Base-by-base conservation (phyloP, 2,113 vertebrate genomes). In the Chaetorhynchus papuensis region DNA sequence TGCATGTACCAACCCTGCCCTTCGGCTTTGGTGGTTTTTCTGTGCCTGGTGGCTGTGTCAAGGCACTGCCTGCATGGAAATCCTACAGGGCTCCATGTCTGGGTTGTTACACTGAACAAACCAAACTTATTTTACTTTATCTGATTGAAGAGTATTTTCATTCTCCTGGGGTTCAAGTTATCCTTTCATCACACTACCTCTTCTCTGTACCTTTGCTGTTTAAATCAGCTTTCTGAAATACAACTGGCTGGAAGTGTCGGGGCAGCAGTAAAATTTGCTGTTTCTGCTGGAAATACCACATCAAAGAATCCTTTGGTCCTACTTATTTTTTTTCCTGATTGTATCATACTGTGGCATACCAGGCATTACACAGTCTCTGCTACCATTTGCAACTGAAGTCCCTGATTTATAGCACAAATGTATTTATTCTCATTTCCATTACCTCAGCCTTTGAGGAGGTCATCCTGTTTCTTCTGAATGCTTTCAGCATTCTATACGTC, bases 21-120 rank as follows among this genome's bases (percentile, higher is more conserved):
- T 65, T 66, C 5, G 4, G 20, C 45, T 70, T 44, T 3, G 10
- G 30, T n/a, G 61, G 1, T 37, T 66, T 70, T 64, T 64, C 39
- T 72, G 64, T 70, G 35, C 2, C 11, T 28, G 44, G 19, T 60
- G 45, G 28, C 45, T 0, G 0, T 77, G 28, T 28, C 11, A 31
- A 11, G 66, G 53, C 17, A 0, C 5, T 47, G 23, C 49, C 33
- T 37, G 47, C 11, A 49, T 28, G 79, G 39, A 27, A 44, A 4
- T 84, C 2, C 0, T 12, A 15, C 27, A 65, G 20, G 31, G 59
- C 52, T 91, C 23, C 14, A 2, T 16, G 60, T 44, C 26, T 77
- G 27, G 39, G 74, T 26, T 49, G 28, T 66, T 63, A 19, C 8
- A 45, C 31, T 50, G 17, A 63, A 75, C 27, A 95, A 83, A 60